These are phyloP conservation scores for Zaprionus inermis DNA, from an alignment of 1,140 invertebrate species.

Conservation along the genomic window DNA sequence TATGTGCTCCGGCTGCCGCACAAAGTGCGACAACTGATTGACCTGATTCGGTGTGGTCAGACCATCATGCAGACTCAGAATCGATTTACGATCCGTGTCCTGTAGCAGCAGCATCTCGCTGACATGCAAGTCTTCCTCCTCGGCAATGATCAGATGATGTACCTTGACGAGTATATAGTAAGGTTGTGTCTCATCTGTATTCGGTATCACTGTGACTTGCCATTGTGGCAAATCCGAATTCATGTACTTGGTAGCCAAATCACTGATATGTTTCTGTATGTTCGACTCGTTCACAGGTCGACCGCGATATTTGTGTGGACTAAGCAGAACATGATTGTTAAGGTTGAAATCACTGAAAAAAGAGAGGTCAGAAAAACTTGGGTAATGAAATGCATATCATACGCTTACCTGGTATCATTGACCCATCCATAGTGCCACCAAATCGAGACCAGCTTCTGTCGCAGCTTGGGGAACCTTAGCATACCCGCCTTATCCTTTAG, in stretches of 20 bases:
- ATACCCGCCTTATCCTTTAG: conserved; percentile 86
- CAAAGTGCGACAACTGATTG: conserved; percentile 68
- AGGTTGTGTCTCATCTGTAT: conserved; percentile 60
- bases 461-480: conserved; percentile 86
- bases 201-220: conserved; percentile 91
- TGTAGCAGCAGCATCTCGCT: conserved; percentile 89
- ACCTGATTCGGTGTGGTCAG: conserved; percentile 12
- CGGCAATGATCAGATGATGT: conserved; percentile 90
- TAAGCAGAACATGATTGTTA: conserved; percentile 89
- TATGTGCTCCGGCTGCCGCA: conserved; percentile 87
- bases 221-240: conserved; percentile 89
- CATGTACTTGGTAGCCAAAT: conserved; percentile 91
- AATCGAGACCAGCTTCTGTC: conserved; percentile 86
- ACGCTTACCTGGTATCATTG: conserved; percentile 73
- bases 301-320: conserved; percentile 87
- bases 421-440: conserved; percentile 90
- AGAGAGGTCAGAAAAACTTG: neutral
- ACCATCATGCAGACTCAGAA: conserved; percentile 42
- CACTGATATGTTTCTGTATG: conserved; percentile 91
- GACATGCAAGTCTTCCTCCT: conserved; percentile 88
- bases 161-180: conserved; percentile 90
- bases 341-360: conserved; percentile 86
- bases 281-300: conserved; percentile 89
- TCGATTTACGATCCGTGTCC: conserved; percentile 50
- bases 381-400: too few relatives aligned